Percentiles rank a stretch among this genome's conserved stretches.
Evolutionary conservation across 2,797 vertebrate genomes (phyloP).

Genomic region (Rallus crepitans): DNA sequence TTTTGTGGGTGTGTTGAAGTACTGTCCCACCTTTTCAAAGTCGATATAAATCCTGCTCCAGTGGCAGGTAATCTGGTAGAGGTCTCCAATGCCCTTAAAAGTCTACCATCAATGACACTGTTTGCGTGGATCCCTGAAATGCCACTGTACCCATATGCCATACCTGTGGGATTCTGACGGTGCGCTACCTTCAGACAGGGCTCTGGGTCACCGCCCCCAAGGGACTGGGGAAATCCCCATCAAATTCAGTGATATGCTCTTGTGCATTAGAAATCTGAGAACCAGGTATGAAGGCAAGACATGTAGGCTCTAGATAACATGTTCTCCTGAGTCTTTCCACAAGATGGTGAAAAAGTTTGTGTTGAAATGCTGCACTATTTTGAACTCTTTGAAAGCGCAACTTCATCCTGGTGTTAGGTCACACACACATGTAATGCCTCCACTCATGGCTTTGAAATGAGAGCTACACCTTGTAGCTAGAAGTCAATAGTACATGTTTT

Average conservation of each 20-base stretch:
- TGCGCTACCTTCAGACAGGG: neutral
- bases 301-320: too few species aligned
- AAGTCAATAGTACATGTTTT: neutral
- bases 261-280: neutral
- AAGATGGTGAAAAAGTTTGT: neutral
- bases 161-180: neutral
- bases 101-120: too few species aligned
- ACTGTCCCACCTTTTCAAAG: neutral
- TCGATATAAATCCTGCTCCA: neutral
- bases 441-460: neutral
- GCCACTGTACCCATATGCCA: neutral
- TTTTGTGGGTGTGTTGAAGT: neutral
- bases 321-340: neutral
- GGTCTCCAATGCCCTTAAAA: neutral
- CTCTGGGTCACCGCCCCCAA: neutral
- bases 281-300: neutral
- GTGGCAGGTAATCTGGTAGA: neutral
- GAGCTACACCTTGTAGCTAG: neutral
- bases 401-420: neutral
- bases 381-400: neutral
- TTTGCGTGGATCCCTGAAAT: neutral
- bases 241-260: neutral
- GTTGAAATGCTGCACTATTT: neutral
- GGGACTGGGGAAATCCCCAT: neutral
- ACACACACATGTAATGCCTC: neutral